phyloP scores from a whole-genome alignment of 1,140 invertebrate genomes.

The Drosophila pseudoobscura region DNA sequence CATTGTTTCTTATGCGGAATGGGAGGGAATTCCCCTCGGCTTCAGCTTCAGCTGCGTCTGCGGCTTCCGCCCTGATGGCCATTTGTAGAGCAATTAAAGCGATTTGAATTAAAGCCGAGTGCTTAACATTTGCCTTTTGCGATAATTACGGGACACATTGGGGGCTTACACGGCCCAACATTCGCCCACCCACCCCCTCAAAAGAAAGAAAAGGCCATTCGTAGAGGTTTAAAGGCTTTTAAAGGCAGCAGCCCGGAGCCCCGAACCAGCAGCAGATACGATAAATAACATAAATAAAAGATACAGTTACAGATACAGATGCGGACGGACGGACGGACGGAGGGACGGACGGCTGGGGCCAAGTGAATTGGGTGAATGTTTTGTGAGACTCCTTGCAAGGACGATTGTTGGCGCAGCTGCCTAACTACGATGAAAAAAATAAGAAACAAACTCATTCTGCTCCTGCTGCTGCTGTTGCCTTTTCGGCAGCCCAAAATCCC shows the following conservation, averaged over 20 bases:
- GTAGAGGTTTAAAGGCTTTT: slow-evolving; percentile 66
- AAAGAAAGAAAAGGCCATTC: slow-evolving; percentile 10
- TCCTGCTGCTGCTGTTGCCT: slow-evolving; percentile 29
- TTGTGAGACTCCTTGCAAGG: slow-evolving; percentile 63
- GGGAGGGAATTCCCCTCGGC: slow-evolving; percentile 39
- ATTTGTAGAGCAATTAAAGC: slow-evolving; percentile 77
- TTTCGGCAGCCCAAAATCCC: slow-evolving; percentile 51
- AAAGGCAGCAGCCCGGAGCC: slow-evolving; percentile 26
- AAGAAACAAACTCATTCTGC: slow-evolving; percentile 26
- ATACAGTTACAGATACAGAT: slow-evolving; percentile 43
- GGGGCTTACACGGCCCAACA: slow-evolving; percentile 47
- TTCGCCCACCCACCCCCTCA: not conserved
- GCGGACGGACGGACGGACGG: slow-evolving; percentile 8
- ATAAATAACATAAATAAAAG: slow-evolving; percentile 81
- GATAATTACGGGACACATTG: slow-evolving; percentile 67
- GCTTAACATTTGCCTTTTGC: slow-evolving; percentile 69
- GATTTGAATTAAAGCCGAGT: slow-evolving; percentile 70
- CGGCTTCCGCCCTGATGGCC: slow-evolving; percentile 34
- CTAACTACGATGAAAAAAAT: slow-evolving; percentile 72
- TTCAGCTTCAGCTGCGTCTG: slow-evolving; percentile 32
- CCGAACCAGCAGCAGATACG: slow-evolving; percentile 45
- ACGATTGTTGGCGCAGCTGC: slow-evolving; percentile 68
- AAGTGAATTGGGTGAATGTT: slow-evolving; percentile 71
- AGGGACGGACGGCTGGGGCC: slow-evolving; percentile 10
- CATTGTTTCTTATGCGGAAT: slow-evolving; percentile 65